Evolutionary conservation across 2,888 invertebrate species (phyloP), one percentile per base, ranked within the genome.

Genomic region (Atethmia centrago): DNA sequence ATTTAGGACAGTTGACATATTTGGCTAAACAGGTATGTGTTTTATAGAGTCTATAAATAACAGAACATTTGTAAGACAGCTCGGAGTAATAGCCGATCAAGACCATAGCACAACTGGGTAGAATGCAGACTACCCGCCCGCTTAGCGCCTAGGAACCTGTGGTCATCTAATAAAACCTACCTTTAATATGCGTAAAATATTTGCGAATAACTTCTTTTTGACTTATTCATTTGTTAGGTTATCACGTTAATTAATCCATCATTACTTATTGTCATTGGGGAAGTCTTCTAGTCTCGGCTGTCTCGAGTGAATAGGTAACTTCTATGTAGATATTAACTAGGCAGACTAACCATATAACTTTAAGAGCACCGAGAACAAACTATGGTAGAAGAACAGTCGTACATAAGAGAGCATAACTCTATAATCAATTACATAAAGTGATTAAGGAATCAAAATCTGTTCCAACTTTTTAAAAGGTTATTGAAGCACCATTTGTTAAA

Each of bases 1-100:
- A 40, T 71, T 56, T 56, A 21, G 51, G 19, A 14, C 72, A 5
- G 28, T 0, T 51, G 7, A 58, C 65, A 49, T 74, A 71, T 68
- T 62, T 55, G 74, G 55, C 2, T 36, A 42, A 56, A 56, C 61
- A 31, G 51, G 47, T 58, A 55, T 53, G 21, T 21, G 3, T 28
- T 56, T 21, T 31, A 51, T 10, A 19, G 16, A 49, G 28, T 25
- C 47, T 62, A 10, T 45, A 64, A n/a, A 66, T 51, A 40, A 16
- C 21, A 47, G 49, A 55, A 62, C 31, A 31, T 2, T 4, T n/a
- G 12, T 51, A 14, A 16, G 10, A 40, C 21, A 19, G 10, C 21
- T 12, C 7, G 28, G 19, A 21, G 21, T 45, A 31, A 21, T 45
- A 14, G 53, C 25, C 2, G 5, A 68, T 9, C 9, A 69, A 68